Percentiles rank a stretch among this genome's conserved stretches.
These are phyloP conservation scores for Petroica traversi DNA, from an alignment of 2,113 vertebrate species.

Conservation along the genomic window DNA sequence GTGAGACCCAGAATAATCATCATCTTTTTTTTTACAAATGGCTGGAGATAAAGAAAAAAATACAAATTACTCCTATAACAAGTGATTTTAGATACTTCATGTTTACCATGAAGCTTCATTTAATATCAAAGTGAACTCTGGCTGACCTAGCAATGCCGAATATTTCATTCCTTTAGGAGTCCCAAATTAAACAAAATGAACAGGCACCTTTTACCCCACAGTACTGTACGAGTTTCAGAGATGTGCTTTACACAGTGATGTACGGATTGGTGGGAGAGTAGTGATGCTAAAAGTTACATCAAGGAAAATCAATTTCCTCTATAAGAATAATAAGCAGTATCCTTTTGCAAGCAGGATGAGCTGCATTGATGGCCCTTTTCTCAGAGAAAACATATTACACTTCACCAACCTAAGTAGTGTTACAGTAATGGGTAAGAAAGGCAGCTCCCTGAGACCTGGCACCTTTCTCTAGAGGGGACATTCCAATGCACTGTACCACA, in stretches of 20 bases:
- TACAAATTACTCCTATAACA: not conserved
- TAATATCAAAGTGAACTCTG: not conserved
- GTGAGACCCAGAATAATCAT: not conserved
- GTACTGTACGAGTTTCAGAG: not conserved
- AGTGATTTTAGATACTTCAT: not conserved
- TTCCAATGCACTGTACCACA: not conserved
- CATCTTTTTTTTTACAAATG: not conserved
- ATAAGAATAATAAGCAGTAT: not conserved
- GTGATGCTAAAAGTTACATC: not conserved
- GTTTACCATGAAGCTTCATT: not conserved
- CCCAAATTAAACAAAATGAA: not conserved
- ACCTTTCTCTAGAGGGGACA: not conserved
- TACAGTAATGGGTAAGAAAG: not conserved
- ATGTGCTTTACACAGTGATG: not conserved
- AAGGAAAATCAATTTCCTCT: not conserved
- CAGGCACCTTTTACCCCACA: not conserved
- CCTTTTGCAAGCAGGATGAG: not conserved
- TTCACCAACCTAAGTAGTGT: not conserved
- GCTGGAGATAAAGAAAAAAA: not conserved
- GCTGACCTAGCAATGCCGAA: not conserved
- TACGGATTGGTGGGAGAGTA: not conserved
- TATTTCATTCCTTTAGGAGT: not conserved
- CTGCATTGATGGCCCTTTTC: not conserved
- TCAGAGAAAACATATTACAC: not conserved
- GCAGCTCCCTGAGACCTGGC: not conserved